These are phyloP conservation scores for Mesorhabditis belari DNA, from an alignment of 2,888 invertebrate species.

Conservation along the genomic window DNA sequence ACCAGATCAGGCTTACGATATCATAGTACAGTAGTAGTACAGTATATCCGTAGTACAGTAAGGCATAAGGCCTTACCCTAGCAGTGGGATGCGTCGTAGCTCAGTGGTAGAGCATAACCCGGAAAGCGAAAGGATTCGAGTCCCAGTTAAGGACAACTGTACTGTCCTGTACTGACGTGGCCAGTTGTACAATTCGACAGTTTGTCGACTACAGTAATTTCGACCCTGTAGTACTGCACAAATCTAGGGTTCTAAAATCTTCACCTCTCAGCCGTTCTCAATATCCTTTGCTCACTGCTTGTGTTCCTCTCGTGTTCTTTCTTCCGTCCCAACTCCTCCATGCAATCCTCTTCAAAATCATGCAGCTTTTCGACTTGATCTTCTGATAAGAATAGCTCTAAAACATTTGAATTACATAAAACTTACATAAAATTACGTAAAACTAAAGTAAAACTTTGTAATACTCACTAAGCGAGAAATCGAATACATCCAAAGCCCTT, in stretches of 20 bases:
- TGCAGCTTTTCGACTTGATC: conserved; percentile 85
- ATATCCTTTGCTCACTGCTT: conserved; percentile 56
- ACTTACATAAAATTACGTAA: background rate
- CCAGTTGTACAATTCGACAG: too few relatives aligned
- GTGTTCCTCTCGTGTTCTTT: conserved; percentile 63
- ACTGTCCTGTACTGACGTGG: too few relatives aligned
- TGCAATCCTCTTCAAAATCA: conserved; percentile 92
- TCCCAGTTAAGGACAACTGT: too few relatives aligned
- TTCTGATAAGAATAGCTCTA: conserved; percentile 78
- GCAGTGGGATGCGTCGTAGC: too few relatives aligned
- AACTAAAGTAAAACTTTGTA: conserved; percentile 7
- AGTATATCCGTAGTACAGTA: too few relatives aligned
- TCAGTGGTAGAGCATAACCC: too few relatives aligned
- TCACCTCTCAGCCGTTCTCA: conserved; percentile 56
- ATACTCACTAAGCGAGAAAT: conserved; percentile 45
- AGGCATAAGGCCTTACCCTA: too few relatives aligned
- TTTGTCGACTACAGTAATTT: background rate
- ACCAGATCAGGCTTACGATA: too few relatives aligned
- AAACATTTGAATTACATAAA: background rate
- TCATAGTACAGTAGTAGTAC: too few relatives aligned
- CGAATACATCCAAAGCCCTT: conserved; percentile 20
- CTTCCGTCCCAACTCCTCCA: conserved; percentile 83
- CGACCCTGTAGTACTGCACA: too few relatives aligned
- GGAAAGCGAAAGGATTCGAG: too few relatives aligned
- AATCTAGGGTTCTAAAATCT: too few relatives aligned